Evolutionary conservation across 1,140 invertebrate genomes (phyloP), one percentile per base, ranked within the genome.

Genomic region (Temnothorax nylanderi): DNA sequence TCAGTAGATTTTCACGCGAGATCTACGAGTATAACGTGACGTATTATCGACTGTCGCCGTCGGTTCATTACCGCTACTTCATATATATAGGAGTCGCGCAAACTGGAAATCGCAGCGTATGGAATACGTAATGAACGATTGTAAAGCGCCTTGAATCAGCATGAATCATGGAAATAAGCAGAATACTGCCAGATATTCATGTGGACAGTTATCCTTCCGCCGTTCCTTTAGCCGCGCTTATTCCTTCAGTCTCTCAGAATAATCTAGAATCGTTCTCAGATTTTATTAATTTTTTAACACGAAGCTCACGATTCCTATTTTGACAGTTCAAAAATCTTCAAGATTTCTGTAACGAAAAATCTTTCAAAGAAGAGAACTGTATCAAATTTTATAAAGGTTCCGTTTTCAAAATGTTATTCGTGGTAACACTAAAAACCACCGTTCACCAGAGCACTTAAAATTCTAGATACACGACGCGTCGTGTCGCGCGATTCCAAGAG

Each of bases 71-170:
- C 21, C 13, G 47, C 77, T 67, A 56, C 26, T 71, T 81, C 21
- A 71, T 80, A 80, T 64, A 34, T 56, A 47, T 16, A 54, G 64
- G 37, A 71, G 58, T 56, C 26, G 3, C 51, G 8, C 2, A 56
- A 3, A 10, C 47, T 44, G 34, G 41, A 74, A 49, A 49, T 58
- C 54, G 21, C 65, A 21, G 54, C 37, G 3, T 32, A 44, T 21
- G 26, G 67, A 72, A 82, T 82, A 71, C 16, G 16, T 71, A 82
- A 82, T 82, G 64, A 82, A 82, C 54, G 32, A 72, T 74, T 82
- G 41, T 82, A 32, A 47, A 60, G 26, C 26, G 37, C 6, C 51
- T 78, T 18, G 32, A 67, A 80, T 80, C 60, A 65, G 41, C 16
- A 47, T 37, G 26, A 82, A 60, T 82, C 41, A 58, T 41, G 54